phyloP scores from a whole-genome alignment of 2,113 vertebrate genomes.

The Otus sunia region DNA sequence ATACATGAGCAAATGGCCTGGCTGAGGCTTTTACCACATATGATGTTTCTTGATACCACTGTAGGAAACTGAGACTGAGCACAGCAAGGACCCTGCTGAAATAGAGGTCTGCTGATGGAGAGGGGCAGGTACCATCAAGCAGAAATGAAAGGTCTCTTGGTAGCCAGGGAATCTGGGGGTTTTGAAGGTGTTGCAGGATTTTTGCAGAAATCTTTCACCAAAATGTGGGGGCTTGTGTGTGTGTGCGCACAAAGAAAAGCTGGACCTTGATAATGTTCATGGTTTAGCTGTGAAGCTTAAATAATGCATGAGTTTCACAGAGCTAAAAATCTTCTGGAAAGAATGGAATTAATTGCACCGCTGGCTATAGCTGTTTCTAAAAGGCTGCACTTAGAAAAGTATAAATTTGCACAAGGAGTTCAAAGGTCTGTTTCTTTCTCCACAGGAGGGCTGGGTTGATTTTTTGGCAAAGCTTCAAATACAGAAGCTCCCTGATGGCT shows the following conservation, averaged over 20 bases:
- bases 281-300: neutral
- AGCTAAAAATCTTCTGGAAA: slow-evolving; percentile 22
- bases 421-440: neutral
- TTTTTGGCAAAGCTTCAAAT: neutral
- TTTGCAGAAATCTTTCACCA: neutral
- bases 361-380: neutral
- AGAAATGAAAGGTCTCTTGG: neutral
- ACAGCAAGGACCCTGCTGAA: neutral
- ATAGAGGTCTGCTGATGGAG: neutral
- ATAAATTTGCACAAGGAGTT: neutral
- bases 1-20: neutral
- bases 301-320: slow-evolving; percentile 26
- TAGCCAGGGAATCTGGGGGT: neutral
- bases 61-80: neutral
- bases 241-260: neutral
- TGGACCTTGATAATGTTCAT: neutral
- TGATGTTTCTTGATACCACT: neutral
- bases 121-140: neutral
- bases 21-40: neutral
- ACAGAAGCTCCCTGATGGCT: neutral
- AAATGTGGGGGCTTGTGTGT: neutral
- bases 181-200: neutral
- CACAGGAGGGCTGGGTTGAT: neutral
- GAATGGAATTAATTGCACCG: slow-evolving; percentile 43
- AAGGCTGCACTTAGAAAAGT: neutral